Evolutionary conservation across 2,113 vertebrate species (phyloP).

Genomic region (Rhodinocichla rosea): DNA sequence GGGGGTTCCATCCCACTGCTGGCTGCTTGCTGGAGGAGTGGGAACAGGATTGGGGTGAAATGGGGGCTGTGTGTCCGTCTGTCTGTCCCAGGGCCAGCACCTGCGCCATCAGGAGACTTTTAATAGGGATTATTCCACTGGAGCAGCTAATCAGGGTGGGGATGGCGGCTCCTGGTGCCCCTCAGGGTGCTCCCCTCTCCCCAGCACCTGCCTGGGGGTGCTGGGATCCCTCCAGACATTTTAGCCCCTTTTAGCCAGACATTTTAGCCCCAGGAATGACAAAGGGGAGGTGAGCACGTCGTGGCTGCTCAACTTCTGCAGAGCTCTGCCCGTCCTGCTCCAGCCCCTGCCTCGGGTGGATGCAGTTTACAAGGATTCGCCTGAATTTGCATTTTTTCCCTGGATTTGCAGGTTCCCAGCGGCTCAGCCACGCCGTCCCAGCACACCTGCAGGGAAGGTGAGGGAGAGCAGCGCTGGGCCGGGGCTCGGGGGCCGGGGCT

Average conservation of each 20-base stretch:
- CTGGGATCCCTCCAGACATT: neutral
- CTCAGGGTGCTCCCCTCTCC: neutral
- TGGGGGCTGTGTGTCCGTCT: fast-evolving
- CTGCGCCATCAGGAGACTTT: neutral
- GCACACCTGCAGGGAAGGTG: neutral
- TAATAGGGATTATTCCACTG: neutral
- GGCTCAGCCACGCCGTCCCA: fast-evolving
- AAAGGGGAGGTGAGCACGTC: fast-evolving
- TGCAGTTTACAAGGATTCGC: fast-evolving
- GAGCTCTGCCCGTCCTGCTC: fast-evolving
- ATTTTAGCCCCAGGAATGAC: neutral
- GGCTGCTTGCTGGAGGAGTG: neutral
- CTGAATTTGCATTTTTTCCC: neutral
- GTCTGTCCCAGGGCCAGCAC: fast-evolving
- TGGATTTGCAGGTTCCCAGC: too few relatives aligned
- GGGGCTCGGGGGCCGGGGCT: neutral
- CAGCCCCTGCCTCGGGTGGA: neutral
- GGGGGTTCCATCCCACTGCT: fast-evolving
- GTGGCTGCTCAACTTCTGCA: neutral
- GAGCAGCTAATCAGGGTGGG: fast-evolving
- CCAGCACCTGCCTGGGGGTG: neutral
- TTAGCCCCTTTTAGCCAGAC: too few relatives aligned
- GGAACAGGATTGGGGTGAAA: fast-evolving
- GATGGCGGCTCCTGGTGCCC: neutral
- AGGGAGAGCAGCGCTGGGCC: neutral